phyloP scores from a whole-genome alignment of 2,888 invertebrate genomes.

The Campoplex capitator region DNA sequence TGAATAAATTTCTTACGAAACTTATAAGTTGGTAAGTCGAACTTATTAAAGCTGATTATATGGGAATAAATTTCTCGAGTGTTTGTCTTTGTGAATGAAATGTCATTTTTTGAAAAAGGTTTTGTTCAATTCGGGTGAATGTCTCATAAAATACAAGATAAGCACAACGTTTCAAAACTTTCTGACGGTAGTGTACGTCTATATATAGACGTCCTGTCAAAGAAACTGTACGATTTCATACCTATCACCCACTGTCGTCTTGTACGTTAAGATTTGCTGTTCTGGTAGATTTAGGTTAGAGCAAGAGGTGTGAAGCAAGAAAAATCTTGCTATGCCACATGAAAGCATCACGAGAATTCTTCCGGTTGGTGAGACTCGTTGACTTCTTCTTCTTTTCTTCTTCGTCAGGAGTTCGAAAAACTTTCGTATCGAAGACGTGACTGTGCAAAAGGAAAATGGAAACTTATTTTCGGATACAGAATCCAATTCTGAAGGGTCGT shows the following conservation, averaged over 20 bases:
- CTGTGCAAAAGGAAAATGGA: neutral
- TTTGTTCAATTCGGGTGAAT: neutral
- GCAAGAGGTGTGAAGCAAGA: conserved; percentile 16
- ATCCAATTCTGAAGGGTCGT: neutral
- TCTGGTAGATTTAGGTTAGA: conserved; percentile 42
- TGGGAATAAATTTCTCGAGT: neutral
- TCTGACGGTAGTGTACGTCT: neutral
- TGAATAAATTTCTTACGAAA: neutral
- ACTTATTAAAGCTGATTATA: no score
- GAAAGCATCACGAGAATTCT: conserved; percentile 45
- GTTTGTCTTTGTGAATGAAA: neutral
- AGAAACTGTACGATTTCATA: conserved; percentile 26
- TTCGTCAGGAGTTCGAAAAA: conserved; percentile 13
- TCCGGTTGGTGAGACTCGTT: neutral
- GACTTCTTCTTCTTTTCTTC: neutral
- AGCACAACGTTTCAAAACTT: neutral
- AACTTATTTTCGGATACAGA: conserved; percentile 12
- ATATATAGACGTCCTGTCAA: conserved; percentile 1
- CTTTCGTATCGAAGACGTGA: conserved; percentile 17
- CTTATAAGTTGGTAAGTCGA: no score
- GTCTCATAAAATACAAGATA: neutral
- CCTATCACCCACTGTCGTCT: conserved; percentile 32
- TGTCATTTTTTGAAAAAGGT: neutral
- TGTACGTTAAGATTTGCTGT: conserved; percentile 33
- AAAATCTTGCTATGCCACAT: conserved; percentile 40